Percentiles rank a stretch among this genome's conserved stretches.
phyloP scores from a whole-genome alignment of 2,113 vertebrate species.

The Malurus melanocephalus region DNA sequence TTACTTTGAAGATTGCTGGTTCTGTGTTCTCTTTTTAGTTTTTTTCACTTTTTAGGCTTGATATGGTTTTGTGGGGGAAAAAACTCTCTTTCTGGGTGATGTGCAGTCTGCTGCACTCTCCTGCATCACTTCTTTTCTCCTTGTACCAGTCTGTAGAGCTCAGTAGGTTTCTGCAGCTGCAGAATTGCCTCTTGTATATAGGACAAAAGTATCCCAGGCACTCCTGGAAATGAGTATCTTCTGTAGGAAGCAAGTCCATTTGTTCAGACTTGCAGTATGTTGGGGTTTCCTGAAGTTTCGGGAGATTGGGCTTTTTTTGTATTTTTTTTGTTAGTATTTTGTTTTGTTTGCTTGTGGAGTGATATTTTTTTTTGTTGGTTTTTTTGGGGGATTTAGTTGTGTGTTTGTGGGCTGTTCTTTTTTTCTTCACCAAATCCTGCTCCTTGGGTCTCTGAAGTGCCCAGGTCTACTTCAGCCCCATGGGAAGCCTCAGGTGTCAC shows the following conservation, averaged over 20 bases:
- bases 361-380: neutral
- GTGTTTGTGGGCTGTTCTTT: neutral
- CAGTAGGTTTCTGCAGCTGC: neutral
- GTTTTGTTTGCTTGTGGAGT: neutral
- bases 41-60: neutral
- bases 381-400: neutral
- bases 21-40: neutral
- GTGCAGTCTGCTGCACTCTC: neutral
- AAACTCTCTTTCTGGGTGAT: neutral
- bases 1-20: neutral
- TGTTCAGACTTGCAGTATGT: neutral
- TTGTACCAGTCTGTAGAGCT: neutral
- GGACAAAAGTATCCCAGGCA: neutral
- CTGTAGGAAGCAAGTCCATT: neutral
- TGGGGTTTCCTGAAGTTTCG: neutral
- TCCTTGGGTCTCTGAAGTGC: neutral
- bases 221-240: neutral
- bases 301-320: neutral
- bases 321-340: neutral
- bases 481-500: neutral
- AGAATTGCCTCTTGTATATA: neutral
- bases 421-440: neutral
- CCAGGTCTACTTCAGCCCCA: neutral
- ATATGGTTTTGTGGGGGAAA: neutral
- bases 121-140: neutral